Evolutionary conservation across 2,797 vertebrate species (phyloP), one percentile per base, ranked within the genome.

Genomic region (Hemitrygon akajei): DNA sequence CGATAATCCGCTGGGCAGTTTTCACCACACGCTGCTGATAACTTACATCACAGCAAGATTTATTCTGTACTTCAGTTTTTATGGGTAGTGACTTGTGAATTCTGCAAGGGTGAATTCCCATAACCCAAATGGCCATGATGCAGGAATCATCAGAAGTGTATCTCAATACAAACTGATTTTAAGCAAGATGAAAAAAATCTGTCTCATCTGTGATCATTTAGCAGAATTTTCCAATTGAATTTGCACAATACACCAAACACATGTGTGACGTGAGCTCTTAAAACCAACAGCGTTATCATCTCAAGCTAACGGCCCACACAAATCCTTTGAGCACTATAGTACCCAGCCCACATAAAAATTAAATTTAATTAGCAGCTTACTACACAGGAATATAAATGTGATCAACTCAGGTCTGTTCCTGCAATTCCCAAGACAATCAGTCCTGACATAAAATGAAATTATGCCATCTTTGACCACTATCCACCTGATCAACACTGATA

Each of bases 171-270:
- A 93, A 93, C 71, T 76, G 91, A 93, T 71, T 93, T 75, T 76
- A 56, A 75, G 27, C 91, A 75, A 12, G 91, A 40, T 93, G 91
- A 93, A 40, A 93, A 40, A 93, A 93, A 92, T 92, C 91, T 47
- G 69, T 75, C 91, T 93, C 91, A 93, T 93, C 91, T 93, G 91
- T 76, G 91, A 93, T 56, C 91, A 76, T 75, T 93, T 75, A 93
- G 91, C 91, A 93, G 91, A 93, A 56, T 93, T 93, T 76, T 93
- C 91, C 91, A 92, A 92, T 40, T 92, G 91, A 92, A 75, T 92
- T 75, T 92, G 37, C 91, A 93, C 91, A 76, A 27, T 76, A 47
- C 22, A 75, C 40, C 71, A 93, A 92, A 76, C 40, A 93, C 40
- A 75, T 37, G 71, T 93, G 91, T 93, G 40, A 76, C 71, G 91